Conservation (phyloP, 30 jellyfish, hydroid and myxozoan genomes). For the Mastigias papua region DNA sequence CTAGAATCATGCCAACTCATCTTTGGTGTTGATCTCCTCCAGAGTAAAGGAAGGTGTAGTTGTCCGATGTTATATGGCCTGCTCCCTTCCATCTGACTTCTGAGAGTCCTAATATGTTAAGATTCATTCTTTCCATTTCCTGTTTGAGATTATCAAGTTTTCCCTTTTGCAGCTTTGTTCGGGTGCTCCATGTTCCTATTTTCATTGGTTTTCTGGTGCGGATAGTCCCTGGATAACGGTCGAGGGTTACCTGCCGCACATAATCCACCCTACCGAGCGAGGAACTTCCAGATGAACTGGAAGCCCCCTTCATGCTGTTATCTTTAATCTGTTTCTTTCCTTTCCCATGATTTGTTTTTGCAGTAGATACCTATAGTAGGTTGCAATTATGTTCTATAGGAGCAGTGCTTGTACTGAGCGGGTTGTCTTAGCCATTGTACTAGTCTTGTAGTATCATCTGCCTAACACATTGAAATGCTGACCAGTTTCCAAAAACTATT, state of each 20-base stretch:
- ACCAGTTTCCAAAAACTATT: neutral
- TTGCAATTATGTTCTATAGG: neutral
- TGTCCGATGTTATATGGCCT: neutral
- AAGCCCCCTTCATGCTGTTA: constrained; percentile 8
- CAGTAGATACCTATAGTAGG: neutral
- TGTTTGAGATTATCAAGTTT: constrained; percentile 28
- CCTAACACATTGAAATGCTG: neutral
- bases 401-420: neutral
- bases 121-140: constrained; percentile 31
- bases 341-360: neutral
- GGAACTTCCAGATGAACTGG: neutral
- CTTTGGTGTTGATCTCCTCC: constrained; percentile 29
- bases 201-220: constrained; percentile 11
- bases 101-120: constrained; percentile 23
- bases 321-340: neutral
- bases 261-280: constrained; percentile 12
- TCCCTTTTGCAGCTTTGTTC: constrained; percentile 18
- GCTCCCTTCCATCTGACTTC: constrained; percentile 26
- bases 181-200: constrained; percentile 49
- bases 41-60: neutral
- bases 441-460: neutral
- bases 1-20: constrained; percentile 44
- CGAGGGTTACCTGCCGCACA: constrained; percentile 5
- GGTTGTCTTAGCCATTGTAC: neutral
- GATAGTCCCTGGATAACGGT: constrained; percentile 4